Percentiles rank a stretch among this genome's conserved stretches.
Evolutionary conservation across 2,888 invertebrate species (phyloP).

Genomic region (Ophraella communa): DNA sequence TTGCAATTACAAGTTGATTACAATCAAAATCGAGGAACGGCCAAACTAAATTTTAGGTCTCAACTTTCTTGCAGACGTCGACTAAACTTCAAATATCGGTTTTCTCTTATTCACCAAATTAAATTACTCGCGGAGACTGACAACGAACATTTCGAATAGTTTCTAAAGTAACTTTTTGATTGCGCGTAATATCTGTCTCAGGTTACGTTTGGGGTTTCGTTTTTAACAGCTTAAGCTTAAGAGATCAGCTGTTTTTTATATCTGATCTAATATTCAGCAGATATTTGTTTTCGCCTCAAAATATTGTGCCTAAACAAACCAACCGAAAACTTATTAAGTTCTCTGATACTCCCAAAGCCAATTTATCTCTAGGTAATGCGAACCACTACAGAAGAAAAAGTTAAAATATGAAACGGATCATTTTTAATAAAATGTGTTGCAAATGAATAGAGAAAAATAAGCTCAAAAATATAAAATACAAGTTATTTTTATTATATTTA

Average conservation of each 20-base stretch:
- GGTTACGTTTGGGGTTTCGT: neutral
- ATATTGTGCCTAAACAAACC: neutral
- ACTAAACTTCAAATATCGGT: conserved; percentile 37
- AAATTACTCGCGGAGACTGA: conserved; percentile 20
- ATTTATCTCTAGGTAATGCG: neutral
- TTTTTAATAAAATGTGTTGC: neutral
- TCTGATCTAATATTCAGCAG: neutral
- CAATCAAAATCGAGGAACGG: conserved; percentile 54
- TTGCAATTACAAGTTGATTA: conserved; percentile 56
- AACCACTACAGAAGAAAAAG: neutral
- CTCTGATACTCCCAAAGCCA: neutral
- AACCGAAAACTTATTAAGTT: neutral
- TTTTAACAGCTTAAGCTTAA: neutral
- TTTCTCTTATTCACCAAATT: conserved; percentile 15
- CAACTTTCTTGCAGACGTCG: conserved; percentile 47
- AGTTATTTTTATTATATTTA: neutral
- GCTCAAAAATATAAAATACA: neutral
- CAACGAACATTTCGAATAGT: conserved; percentile 21
- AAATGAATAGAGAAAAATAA: neutral
- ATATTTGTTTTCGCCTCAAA: neutral
- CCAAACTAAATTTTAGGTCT: conserved; percentile 41
- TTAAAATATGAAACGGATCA: neutral
- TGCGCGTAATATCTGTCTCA: neutral
- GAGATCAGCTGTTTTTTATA: neutral
- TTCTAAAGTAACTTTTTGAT: conserved; percentile 16